Percentiles rank a stretch among this genome's conserved stretches.
Conservation (phyloP, 2,113 vertebrate genomes). For the Solenodon paradoxus region DNA sequence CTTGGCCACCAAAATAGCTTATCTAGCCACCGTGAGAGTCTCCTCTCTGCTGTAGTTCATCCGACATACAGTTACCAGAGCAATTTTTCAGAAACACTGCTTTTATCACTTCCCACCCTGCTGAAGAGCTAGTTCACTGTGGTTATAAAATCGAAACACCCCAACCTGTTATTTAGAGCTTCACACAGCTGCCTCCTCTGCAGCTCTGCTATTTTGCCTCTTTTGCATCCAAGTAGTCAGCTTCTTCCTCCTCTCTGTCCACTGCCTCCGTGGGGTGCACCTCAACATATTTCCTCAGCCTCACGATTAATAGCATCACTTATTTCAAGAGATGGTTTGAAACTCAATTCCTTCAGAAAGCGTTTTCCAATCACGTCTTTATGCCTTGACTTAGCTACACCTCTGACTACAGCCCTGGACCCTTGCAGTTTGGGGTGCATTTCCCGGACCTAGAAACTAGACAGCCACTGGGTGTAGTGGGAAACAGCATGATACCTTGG, state of each 20-base stretch:
- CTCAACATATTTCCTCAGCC: accelerated
- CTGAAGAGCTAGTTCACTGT: neutral
- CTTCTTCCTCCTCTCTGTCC: neutral
- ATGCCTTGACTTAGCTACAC: neutral
- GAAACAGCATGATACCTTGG: neutral
- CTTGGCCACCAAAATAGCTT: neutral
- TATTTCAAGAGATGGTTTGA: neutral
- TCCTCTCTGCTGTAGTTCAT: neutral
- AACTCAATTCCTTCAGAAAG: neutral
- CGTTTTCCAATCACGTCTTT: neutral
- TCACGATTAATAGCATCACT: neutral
- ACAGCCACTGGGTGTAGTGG: neutral
- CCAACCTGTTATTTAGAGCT: neutral
- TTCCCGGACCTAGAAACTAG: neutral
- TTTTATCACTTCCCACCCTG: neutral
- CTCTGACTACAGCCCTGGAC: neutral
- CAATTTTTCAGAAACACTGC: neutral
- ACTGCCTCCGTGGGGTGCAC: neutral
- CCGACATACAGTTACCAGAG: neutral
- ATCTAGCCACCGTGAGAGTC: neutral
- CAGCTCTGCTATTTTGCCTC: neutral
- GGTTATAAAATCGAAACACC: neutral
- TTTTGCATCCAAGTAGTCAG: neutral
- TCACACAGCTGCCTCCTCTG: no score
- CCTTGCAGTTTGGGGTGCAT: neutral